Evolutionary conservation across 1,140 invertebrate genomes (phyloP).

Genomic region (Oreohelix idahoensis): DNA sequence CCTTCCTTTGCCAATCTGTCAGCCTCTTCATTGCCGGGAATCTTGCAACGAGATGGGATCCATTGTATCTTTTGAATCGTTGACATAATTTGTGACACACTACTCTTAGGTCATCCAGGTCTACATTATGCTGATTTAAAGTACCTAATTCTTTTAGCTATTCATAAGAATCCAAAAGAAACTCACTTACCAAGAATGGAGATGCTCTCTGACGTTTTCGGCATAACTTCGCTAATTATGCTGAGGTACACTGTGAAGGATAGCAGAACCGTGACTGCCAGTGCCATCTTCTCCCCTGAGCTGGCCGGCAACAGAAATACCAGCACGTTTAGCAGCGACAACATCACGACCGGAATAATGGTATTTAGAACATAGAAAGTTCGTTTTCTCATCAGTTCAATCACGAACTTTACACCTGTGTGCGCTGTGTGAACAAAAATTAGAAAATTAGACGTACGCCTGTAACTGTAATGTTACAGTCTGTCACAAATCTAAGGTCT

Average conservation of each 20-base stretch:
- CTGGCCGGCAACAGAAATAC: constrained; percentile 78
- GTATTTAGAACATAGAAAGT: constrained; percentile 76
- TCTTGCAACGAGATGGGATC: too few species aligned
- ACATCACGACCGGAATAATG: constrained; percentile 77
- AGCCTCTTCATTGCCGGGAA: too few species aligned
- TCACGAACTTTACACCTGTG: constrained; percentile 63
- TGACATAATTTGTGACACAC: too few species aligned
- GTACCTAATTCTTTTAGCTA: too few species aligned
- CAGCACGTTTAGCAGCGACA: constrained; percentile 76
- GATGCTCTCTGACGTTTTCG: constrained; percentile 77
- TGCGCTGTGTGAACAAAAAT: constrained; percentile 45
- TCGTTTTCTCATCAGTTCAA: constrained; percentile 62
- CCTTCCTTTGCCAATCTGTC: too few species aligned
- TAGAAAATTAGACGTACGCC: too few species aligned
- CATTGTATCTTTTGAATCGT: too few species aligned
- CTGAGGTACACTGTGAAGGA: constrained; percentile 78
- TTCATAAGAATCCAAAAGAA: too few species aligned
- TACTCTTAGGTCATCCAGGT: too few species aligned
- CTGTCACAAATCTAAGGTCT: too few species aligned
- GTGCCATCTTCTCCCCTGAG: constrained; percentile 77
- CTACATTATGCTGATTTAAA: too few species aligned
- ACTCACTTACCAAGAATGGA: constrained; percentile 75
- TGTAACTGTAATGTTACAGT: too few species aligned
- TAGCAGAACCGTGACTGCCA: constrained; percentile 77
- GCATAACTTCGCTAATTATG: constrained; percentile 77